Evolutionary conservation across 2,888 invertebrate species (phyloP).

Genomic region (Galeopsomyia nigrocyanea): DNA sequence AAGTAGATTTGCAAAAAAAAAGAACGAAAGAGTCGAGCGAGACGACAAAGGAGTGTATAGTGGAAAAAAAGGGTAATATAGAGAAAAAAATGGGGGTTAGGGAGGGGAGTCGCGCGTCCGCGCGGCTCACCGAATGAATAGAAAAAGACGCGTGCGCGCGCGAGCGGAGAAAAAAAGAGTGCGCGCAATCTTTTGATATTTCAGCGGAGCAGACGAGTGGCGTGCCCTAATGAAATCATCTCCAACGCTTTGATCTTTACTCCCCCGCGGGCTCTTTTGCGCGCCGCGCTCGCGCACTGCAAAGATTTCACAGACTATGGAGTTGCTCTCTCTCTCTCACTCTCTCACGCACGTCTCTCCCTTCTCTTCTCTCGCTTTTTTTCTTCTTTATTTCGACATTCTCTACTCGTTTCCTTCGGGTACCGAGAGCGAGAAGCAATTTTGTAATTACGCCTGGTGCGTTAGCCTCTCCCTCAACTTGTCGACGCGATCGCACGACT

Average conservation of each 20-base stretch:
- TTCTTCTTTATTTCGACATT: conserved; percentile 9
- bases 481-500: conserved; percentile 14
- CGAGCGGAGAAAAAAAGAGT: not conserved
- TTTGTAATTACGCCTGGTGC: conserved; percentile 56
- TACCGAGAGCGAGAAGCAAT: conserved; percentile 53
- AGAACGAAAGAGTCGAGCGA: not conserved
- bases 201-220: conserved; percentile 66
- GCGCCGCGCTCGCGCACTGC: conserved; percentile 38
- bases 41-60: conserved; percentile 19
- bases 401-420: conserved; percentile 43
- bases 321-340: conserved; percentile 20
- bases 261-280: conserved; percentile 42
- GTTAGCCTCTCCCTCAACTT: conserved; percentile 52
- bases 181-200: conserved; percentile 66
- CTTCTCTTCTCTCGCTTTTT: not conserved
- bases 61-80: conserved; percentile 9
- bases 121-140: conserved; percentile 25
- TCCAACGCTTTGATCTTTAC: conserved; percentile 67
- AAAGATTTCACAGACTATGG: conserved; percentile 47
- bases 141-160: conserved; percentile 2
- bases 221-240: conserved; percentile 68
- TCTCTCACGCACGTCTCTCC: conserved; percentile 11
- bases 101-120: not conserved
- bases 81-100: conserved; percentile 12
- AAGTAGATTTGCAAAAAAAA: conserved; percentile 18